phyloP scores from a whole-genome alignment of 2,113 vertebrate species.

The Crypturellus undulatus region DNA sequence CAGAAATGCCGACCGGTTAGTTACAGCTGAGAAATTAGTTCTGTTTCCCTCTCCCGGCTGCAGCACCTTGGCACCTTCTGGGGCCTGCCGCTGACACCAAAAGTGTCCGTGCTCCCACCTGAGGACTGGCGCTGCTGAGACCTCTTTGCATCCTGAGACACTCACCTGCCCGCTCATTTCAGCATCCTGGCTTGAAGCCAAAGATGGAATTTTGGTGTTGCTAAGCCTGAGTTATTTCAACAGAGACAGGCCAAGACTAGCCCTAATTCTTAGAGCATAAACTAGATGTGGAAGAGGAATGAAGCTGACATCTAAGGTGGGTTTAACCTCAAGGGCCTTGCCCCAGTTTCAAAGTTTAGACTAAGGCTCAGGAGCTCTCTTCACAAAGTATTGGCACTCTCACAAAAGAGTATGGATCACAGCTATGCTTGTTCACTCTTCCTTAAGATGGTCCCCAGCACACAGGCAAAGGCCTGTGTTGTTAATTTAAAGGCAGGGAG shows the following conservation, averaged over 20 bases:
- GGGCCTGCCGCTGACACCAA: neutral
- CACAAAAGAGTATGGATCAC: neutral
- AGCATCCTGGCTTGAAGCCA: neutral
- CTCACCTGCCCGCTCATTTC: slow-evolving; percentile 8
- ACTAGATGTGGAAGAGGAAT: neutral
- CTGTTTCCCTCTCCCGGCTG: accelerated
- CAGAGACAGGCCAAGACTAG: neutral
- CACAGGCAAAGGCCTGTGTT: accelerated
- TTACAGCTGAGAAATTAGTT: neutral
- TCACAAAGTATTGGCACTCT: accelerated
- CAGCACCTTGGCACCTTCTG: neutral
- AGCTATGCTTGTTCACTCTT: accelerated
- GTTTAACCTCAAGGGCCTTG: neutral
- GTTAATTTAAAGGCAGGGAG: neutral
- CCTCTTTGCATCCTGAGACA: neutral
- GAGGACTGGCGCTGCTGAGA: neutral
- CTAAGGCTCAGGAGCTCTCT: neutral
- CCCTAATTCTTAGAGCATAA: neutral
- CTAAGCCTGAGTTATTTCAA: slow-evolving; percentile 20
- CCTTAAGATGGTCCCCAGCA: neutral
- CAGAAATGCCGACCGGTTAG: slow-evolving; percentile 20
- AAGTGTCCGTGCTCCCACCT: accelerated
- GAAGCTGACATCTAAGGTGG: neutral
- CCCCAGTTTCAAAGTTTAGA: neutral
- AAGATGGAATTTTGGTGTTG: neutral